These are phyloP conservation scores for Pogona vitticeps DNA, from an alignment of 2,113 vertebrate genomes.

Conservation along the genomic window DNA sequence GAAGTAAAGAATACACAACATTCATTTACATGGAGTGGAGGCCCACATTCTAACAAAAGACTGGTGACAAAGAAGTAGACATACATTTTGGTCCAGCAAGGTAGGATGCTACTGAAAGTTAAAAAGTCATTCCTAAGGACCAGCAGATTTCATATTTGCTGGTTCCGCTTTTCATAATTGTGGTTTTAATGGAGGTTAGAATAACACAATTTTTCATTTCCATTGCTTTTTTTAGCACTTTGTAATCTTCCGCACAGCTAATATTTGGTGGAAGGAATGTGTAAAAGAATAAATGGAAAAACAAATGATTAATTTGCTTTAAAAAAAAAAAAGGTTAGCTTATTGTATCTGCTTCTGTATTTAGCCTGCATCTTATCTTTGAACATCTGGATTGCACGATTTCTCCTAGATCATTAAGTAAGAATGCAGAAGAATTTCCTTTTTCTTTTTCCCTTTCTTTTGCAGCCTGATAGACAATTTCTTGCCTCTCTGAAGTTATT, in stretches of 20 bases:
- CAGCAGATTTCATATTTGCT: conserved; percentile 60
- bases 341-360: no score
- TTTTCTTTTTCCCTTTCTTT: no score
- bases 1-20: conserved; percentile 31
- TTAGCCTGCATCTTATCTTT: background rate
- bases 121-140: conserved; percentile 61
- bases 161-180: conserved; percentile 41
- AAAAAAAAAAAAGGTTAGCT: no score
- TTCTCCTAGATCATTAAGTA: no score
- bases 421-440: no score
- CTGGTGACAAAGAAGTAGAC: conserved; percentile 62
- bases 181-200: conserved; percentile 56
- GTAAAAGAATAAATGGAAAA: background rate
- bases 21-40: conserved; percentile 60
- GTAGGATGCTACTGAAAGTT: conserved; percentile 59
- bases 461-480: no score
- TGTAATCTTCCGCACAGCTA: conserved; percentile 32
- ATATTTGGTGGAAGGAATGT: background rate
- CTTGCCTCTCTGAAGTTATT: no score
- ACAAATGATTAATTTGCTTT: background rate
- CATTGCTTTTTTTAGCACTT: conserved; percentile 37
- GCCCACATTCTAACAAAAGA: conserved; percentile 53
- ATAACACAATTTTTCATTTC: conserved; percentile 10
- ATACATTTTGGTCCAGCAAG: conserved; percentile 61
- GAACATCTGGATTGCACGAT: background rate